phyloP scores from a whole-genome alignment of 2,888 invertebrate species.

The Troides aeacus region DNA sequence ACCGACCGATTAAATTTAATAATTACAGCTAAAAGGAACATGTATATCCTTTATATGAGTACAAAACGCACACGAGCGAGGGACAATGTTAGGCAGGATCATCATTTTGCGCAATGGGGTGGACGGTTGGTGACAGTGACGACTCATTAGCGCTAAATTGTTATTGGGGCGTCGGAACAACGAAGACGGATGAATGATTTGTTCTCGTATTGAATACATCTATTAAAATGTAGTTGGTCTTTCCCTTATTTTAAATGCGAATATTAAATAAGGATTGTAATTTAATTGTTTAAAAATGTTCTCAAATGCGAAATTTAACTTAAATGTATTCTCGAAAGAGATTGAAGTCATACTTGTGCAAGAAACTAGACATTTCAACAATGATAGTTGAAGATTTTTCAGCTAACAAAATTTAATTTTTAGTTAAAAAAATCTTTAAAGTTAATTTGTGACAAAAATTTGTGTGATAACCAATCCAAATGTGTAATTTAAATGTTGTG shows the following conservation, averaged over 20 bases:
- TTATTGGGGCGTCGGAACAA: constrained; percentile 33
- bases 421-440: neutral
- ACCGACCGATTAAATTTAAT: neutral
- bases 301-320: too few species aligned
- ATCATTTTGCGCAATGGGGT: constrained; percentile 40
- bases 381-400: too few species aligned
- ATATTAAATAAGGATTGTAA: neutral
- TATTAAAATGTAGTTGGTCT: constrained; percentile 24
- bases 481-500: too few species aligned
- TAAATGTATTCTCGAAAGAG: too few species aligned
- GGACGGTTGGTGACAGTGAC: constrained; percentile 56
- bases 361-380: too few species aligned
- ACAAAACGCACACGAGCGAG: constrained; percentile 29
- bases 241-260: neutral
- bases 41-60: constrained; percentile 23
- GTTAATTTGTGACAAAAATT: neutral
- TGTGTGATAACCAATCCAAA: too few species aligned
- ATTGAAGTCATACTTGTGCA: too few species aligned
- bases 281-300: too few species aligned
- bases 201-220: constrained; percentile 19
- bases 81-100: constrained; percentile 37
- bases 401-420: too few species aligned
- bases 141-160: constrained; percentile 60
- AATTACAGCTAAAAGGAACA: constrained; percentile 12
- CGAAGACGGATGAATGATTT: constrained; percentile 18